A percentile compares a stretch with the other conserved stretches of the same genome.
Evolutionary conservation across 2,888 invertebrate species (phyloP).

Genomic region (Alloscopus bannaensis): DNA sequence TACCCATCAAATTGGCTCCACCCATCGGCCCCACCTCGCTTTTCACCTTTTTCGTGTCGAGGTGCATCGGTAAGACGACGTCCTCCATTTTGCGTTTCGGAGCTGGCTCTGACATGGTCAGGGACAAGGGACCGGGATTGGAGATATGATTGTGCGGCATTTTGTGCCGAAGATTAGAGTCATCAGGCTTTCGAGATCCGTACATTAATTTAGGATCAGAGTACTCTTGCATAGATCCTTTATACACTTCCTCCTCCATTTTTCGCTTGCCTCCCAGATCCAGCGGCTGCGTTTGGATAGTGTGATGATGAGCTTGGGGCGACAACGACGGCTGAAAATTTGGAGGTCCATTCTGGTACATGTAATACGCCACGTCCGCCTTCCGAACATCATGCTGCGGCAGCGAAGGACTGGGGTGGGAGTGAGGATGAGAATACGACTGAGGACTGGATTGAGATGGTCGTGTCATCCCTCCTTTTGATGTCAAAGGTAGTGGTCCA

Average conservation of each 20-base stretch:
- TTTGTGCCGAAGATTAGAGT: slow-evolving; percentile 80
- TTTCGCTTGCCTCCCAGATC: slow-evolving; percentile 80
- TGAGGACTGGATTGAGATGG: slow-evolving; percentile 76
- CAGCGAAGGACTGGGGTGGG: slow-evolving; percentile 73
- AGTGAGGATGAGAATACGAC: slow-evolving; percentile 76
- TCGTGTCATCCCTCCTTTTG: slow-evolving; percentile 78
- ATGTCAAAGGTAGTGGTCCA: slow-evolving; percentile 79
- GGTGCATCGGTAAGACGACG: slow-evolving; percentile 28
- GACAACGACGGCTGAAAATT: slow-evolving; percentile 53
- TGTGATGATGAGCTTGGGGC: slow-evolving; percentile 64
- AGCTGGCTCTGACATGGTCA: slow-evolving; percentile 36
- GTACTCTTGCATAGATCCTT: slow-evolving; percentile 75
- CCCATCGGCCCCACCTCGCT: slow-evolving; percentile 12
- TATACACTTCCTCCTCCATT: slow-evolving; percentile 63
- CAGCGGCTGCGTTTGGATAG: slow-evolving; percentile 86
- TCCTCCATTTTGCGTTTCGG: slow-evolving; percentile 55
- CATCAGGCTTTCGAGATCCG: slow-evolving; percentile 79
- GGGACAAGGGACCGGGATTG: slow-evolving; percentile 71
- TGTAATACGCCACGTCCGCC: slow-evolving; percentile 65
- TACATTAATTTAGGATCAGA: slow-evolving; percentile 79
- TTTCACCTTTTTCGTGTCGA: slow-evolving; percentile 59
- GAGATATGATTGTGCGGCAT: slow-evolving; percentile 73
- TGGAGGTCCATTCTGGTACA: slow-evolving; percentile 62
- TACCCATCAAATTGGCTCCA: slow-evolving; percentile 30
- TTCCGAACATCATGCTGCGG: slow-evolving; percentile 68